Evolutionary conservation across 2,113 vertebrate genomes (phyloP).

Genomic region (Mirza zaza): DNA sequence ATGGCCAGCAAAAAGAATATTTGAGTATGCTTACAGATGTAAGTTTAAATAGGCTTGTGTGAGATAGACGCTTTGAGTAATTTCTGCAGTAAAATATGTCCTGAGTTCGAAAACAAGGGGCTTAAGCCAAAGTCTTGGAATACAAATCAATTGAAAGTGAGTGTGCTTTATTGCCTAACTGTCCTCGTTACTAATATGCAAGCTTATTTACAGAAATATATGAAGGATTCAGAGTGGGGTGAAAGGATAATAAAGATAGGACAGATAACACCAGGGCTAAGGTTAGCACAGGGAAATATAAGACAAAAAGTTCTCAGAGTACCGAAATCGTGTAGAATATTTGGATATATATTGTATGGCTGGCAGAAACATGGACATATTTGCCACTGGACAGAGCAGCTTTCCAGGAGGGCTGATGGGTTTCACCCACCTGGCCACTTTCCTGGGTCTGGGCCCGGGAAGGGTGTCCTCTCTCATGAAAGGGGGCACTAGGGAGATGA

Average conservation of each 20-base stretch:
- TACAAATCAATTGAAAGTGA: not conserved
- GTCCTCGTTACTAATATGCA: not conserved
- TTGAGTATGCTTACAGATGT: not conserved
- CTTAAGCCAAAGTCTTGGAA: not conserved
- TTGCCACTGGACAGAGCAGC: not conserved
- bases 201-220: not conserved
- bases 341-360: not conserved
- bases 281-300: not conserved
- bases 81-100: not conserved
- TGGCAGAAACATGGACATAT: not conserved
- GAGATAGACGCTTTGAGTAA: not conserved
- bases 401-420: not conserved
- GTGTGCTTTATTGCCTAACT: not conserved
- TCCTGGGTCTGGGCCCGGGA: not conserved
- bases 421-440: not conserved
- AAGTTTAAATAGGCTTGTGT: not conserved
- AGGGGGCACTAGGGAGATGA: not conserved
- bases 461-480: not conserved
- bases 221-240: not conserved
- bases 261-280: not conserved
- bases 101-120: not conserved
- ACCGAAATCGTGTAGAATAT: not conserved
- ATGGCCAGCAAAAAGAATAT: not conserved
- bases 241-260: not conserved
- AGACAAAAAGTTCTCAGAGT: not conserved